A percentile compares a stretch with the other conserved stretches of the same genome.
Evolutionary conservation across 1,140 invertebrate species (phyloP).

Genomic region (Wasmannia auropunctata): DNA sequence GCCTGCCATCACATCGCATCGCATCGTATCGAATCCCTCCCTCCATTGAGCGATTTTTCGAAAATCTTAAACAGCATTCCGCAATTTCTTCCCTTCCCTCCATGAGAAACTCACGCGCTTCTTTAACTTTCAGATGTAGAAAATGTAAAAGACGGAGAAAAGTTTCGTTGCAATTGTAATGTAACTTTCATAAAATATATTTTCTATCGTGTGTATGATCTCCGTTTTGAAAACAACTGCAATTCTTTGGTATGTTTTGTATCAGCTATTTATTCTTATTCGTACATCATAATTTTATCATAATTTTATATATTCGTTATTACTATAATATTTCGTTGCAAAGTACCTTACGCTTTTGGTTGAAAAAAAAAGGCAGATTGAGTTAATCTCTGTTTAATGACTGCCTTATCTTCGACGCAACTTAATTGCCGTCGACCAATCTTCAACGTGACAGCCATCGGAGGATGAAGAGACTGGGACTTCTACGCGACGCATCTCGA

Average conservation of each 20-base stretch:
- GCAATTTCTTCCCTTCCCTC: neutral
- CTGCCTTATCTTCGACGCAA: slow-evolving; percentile 47
- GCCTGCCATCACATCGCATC: slow-evolving; percentile 16
- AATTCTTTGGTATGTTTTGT: neutral
- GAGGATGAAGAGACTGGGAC: slow-evolving; percentile 18
- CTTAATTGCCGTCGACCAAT: slow-evolving; percentile 50
- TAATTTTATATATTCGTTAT: slow-evolving; percentile 6
- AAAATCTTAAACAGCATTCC: slow-evolving; percentile 54
- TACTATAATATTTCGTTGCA: neutral
- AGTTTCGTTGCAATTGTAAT: neutral
- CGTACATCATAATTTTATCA: neutral
- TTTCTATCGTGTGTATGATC: neutral
- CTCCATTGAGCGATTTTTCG: slow-evolving; percentile 35
- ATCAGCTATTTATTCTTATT: neutral
- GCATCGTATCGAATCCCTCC: slow-evolving; percentile 10
- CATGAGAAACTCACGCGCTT: neutral
- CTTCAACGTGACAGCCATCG: slow-evolving; percentile 33
- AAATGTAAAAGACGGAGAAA: neutral
- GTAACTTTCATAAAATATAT: neutral
- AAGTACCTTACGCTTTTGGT: neutral
- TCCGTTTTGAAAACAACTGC: neutral
- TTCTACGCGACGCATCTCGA: slow-evolving; percentile 7
- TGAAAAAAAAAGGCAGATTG: neutral
- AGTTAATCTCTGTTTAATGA: slow-evolving; percentile 56
- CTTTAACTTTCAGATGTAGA: neutral